phyloP scores from a whole-genome alignment of 2,113 vertebrate species.

The Oophaga pumilio region DNA sequence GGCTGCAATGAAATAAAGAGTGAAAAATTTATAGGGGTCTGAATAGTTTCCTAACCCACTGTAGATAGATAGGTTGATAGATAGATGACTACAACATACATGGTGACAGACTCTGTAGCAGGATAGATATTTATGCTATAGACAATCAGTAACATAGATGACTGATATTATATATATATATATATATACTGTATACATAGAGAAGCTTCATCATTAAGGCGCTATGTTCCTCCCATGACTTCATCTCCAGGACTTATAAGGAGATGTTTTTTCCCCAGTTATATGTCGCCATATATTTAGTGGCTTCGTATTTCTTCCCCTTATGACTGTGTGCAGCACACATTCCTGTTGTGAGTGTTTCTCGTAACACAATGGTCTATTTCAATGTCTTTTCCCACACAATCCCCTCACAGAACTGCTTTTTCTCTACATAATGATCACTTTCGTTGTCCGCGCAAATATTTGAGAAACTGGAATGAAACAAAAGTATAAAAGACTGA shows the following conservation, averaged over 20 bases:
- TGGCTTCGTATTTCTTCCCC: neutral
- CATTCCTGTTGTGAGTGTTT: constrained; percentile 34
- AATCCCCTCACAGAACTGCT: neutral
- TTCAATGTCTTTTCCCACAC: constrained; percentile 43
- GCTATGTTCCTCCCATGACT: neutral
- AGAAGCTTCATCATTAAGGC: neutral
- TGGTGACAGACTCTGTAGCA: too few species aligned
- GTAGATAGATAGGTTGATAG: too few species aligned
- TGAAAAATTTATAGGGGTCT: too few species aligned
- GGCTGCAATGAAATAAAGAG: too few species aligned
- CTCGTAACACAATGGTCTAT: constrained; percentile 24
- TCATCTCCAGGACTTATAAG: constrained; percentile 11
- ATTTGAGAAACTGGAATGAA: constrained; percentile 64
- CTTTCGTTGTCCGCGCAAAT: constrained; percentile 39
- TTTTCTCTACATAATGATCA: constrained; percentile 5
- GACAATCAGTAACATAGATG: too few species aligned
- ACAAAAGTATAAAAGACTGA: constrained; percentile 53
- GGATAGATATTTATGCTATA: too few species aligned
- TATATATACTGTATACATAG: neutral
- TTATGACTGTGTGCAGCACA: constrained; percentile 17
- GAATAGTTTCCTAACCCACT: too few species aligned
- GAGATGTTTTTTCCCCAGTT: neutral
- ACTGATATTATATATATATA: neutral
- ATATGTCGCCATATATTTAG: neutral
- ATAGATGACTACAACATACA: too few species aligned